A percentile compares a stretch with the other conserved stretches of the same genome.
Evolutionary conservation across 2,888 invertebrate species (phyloP).

Genomic region (Drosophila anomalata): DNA sequence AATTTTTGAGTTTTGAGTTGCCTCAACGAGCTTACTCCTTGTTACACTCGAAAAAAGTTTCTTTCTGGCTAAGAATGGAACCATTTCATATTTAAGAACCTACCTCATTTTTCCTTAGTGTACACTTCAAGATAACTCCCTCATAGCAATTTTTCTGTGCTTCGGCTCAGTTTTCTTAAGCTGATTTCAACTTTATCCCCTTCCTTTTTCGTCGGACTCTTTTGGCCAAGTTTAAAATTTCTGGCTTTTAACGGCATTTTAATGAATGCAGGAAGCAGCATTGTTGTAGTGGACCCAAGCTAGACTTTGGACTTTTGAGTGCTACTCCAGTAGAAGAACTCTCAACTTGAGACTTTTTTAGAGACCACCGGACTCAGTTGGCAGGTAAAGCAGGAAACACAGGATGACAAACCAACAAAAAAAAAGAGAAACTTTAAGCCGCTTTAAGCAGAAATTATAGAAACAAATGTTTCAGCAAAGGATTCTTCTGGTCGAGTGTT

Average conservation of each 20-base stretch:
- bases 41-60: slow-evolving; percentile 35
- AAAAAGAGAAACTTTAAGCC: slow-evolving; percentile 41
- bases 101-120: background rate
- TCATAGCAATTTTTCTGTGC: slow-evolving; percentile 19
- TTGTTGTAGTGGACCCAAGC: slow-evolving; percentile 37
- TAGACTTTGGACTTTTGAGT: slow-evolving; percentile 37
- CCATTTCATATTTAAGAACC: background rate
- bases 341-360: slow-evolving; percentile 47
- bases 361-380: slow-evolving; percentile 1
- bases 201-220: slow-evolving; percentile 20
- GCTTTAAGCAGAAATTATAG: slow-evolving; percentile 65
- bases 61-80: background rate
- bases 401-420: background rate
- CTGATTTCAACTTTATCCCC: slow-evolving; percentile 64
- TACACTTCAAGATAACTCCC: slow-evolving; percentile 19
- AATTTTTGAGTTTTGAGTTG: slow-evolving; percentile 17
- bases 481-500: slow-evolving; percentile 40
- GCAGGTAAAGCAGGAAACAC: background rate
- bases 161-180: slow-evolving; percentile 60
- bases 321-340: slow-evolving; percentile 31
- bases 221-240: slow-evolving; percentile 38
- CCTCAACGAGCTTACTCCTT: background rate
- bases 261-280: slow-evolving; percentile 52
- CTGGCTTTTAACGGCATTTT: slow-evolving; percentile 51
- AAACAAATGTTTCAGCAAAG: slow-evolving; percentile 58